Percentiles rank a stretch among this genome's conserved stretches.
phyloP scores from a whole-genome alignment of 1,140 invertebrate genomes.

The Oscheius sp. region DNA sequence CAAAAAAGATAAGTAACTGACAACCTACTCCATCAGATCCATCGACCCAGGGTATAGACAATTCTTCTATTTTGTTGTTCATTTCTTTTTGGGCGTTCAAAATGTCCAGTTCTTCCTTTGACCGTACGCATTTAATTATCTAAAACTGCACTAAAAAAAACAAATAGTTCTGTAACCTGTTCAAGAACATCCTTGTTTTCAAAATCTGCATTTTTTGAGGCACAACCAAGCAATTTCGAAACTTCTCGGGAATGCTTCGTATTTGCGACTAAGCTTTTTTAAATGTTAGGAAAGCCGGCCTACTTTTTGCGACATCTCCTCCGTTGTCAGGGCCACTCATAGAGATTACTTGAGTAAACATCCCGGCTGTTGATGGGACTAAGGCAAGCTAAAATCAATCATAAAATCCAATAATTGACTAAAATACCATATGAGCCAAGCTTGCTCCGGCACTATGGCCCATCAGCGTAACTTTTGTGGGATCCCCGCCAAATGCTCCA shows the following conservation, averaged over 20 bases:
- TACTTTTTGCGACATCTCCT: too few species aligned
- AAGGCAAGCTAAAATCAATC: not conserved
- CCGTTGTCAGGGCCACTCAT: not conserved
- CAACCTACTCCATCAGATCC: not conserved
- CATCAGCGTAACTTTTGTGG: constrained; percentile 87
- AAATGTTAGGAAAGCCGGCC: too few species aligned
- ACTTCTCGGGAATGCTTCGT: not conserved
- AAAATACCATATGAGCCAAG: constrained; percentile 67
- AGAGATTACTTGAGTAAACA: not conserved
- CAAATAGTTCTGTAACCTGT: too few species aligned
- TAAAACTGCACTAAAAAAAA: too few species aligned
- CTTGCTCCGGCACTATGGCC: constrained; percentile 84
- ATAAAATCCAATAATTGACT: too few species aligned
- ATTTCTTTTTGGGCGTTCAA: too few species aligned
- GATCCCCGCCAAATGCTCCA: constrained; percentile 83
- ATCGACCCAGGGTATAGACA: not conserved
- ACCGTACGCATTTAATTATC: too few species aligned
- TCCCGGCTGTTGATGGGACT: not conserved
- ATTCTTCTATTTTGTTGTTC: not conserved
- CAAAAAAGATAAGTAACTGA: not conserved
- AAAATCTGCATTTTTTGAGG: not conserved
- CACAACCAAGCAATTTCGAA: not conserved
- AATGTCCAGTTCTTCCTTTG: not conserved
- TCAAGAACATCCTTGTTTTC: too few species aligned
- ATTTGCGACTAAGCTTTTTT: not conserved